Evolutionary conservation across 1,140 invertebrate species (phyloP).

Genomic region (Delia radicum): DNA sequence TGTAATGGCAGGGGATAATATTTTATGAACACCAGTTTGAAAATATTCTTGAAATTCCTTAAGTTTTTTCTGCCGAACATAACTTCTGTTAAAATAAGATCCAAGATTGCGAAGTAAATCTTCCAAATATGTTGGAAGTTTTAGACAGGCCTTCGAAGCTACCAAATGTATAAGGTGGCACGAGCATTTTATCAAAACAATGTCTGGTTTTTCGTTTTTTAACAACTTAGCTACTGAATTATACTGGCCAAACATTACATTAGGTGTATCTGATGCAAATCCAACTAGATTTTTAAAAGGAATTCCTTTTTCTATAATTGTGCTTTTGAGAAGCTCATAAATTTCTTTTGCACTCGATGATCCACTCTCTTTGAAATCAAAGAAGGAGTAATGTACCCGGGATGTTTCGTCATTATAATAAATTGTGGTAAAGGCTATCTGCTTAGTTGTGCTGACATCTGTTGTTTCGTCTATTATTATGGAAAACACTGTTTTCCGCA

Average conservation of each 20-base stretch:
- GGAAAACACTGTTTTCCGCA: background rate
- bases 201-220: background rate
- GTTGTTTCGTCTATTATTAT: background rate
- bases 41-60: constrained; percentile 14
- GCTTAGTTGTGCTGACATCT: background rate
- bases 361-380: background rate
- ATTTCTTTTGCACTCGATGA: background rate
- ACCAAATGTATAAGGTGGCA: constrained; percentile 1
- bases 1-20: background rate
- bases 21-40: background rate
- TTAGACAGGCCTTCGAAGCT: background rate
- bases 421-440: background rate
- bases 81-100: background rate
- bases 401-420: background rate
- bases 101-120: background rate
- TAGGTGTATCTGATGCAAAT: background rate
- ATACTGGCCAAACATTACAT: background rate
- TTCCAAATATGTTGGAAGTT: background rate
- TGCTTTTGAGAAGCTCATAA: background rate
- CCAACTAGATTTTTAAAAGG: background rate
- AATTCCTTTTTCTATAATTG: background rate
- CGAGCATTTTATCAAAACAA: background rate
- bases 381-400: background rate
- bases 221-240: background rate
- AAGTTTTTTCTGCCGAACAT: background rate